phyloP scores from a whole-genome alignment of 2,888 invertebrate genomes.

The Falcaria lacertinaria region DNA sequence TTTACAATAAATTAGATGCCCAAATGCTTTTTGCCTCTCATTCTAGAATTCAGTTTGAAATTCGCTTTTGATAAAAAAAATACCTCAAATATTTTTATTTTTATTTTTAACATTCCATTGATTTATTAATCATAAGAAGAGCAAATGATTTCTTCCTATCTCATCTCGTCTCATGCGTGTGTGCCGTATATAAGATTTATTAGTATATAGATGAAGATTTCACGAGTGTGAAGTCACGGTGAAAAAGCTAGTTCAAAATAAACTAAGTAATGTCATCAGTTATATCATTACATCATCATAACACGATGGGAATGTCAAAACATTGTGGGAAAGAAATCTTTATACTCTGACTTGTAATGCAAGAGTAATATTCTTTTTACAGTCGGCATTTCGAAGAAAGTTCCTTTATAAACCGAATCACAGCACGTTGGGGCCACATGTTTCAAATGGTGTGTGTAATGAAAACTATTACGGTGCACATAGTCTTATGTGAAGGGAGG shows the following conservation, averaged over 20 bases:
- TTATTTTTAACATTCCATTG: too few relatives aligned
- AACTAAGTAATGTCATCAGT: slow-evolving; percentile 3
- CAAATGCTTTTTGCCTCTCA: too few relatives aligned
- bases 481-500: background rate
- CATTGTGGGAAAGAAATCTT: slow-evolving; percentile 29
- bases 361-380: slow-evolving; percentile 44
- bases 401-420: slow-evolving; percentile 27
- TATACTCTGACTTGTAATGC: slow-evolving; percentile 25
- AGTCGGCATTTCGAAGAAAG: slow-evolving; percentile 43
- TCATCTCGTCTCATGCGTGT: too few relatives aligned
- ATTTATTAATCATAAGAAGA: too few relatives aligned
- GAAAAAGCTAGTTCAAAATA: background rate
- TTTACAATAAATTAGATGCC: too few relatives aligned
- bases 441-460: slow-evolving; percentile 13
- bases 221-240: too few relatives aligned
- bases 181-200: too few relatives aligned
- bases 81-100: too few relatives aligned
- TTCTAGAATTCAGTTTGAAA: too few relatives aligned
- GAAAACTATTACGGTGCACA: background rate
- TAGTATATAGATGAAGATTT: too few relatives aligned
- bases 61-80: too few relatives aligned
- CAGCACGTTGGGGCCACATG: slow-evolving; percentile 37
- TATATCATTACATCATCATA: slow-evolving; percentile 13
- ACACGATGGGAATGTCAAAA: slow-evolving; percentile 19
- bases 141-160: too few relatives aligned